Base-by-base conservation (phyloP, 2,797 vertebrate genomes). In the Gymnothorax reevesii region DNA sequence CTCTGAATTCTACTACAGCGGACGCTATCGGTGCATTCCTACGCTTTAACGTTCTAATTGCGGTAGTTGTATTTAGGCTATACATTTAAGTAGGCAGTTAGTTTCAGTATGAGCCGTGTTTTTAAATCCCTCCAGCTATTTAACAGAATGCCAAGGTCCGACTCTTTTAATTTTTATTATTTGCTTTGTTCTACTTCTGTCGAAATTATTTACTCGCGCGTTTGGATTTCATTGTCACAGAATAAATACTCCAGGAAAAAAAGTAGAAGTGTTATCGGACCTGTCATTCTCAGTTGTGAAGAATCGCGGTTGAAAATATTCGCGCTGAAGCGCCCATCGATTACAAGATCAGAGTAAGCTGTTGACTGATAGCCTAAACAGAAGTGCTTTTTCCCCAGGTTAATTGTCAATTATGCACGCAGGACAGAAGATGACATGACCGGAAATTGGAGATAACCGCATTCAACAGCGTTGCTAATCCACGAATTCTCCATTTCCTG, bases 401-500 rank as follows among this genome's bases (percentile, higher is more conserved):
- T 80, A 80, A 80, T 55, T 17, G 77, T 1, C 7, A 80, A 54
- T 54, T 55, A 80, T 80, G 49, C 52, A 54, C n/a, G 52, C 20
- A 42, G 52, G 20, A 42, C 77, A 22, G 52, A 22, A n/a, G 55
- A 20, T 54, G 49, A 22, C 77, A 54, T 80, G 49, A 9, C 15
- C 20, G 57, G 80, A 83, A 83, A 59, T 83, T n/a, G 54, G n/a
- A 57, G 10, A n/a, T 57, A 13, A 83, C n/a, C 13, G 9, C 20
- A 59, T 27, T 59, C 57, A 57, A 22, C 57, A 59, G 17, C 57
- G 25, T 57, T 27, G 80, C 59, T 83, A 83, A 83, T 59, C 80
- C 57, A 83, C 52, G n/a, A 83, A 33, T 82, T 22, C 79, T n/a
- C 20, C 20, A 52, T 52, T 83, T 54, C 77, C 77, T 54, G 80